Evolutionary conservation across 2,113 vertebrate species (phyloP).

Genomic region (Dasyornis broadbenti): DNA sequence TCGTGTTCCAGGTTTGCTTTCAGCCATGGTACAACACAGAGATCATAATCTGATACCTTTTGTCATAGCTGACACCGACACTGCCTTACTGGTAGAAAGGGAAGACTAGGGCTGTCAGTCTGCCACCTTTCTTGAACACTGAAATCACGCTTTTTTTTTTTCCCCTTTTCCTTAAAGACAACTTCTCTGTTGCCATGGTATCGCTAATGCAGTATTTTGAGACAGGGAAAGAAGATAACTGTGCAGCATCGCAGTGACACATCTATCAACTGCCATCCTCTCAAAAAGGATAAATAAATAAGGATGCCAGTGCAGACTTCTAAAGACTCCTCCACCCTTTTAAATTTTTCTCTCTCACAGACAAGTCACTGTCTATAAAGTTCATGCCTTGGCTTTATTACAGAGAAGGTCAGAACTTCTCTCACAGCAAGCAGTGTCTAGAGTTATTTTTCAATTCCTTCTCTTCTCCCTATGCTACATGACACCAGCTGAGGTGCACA

Average conservation of each 20-base stretch:
- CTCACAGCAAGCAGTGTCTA: background rate
- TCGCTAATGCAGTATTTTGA: slow-evolving; percentile 49
- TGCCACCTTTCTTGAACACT: slow-evolving; percentile 31
- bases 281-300: slow-evolving; percentile 29
- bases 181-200: slow-evolving; percentile 56
- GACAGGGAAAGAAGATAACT: slow-evolving; percentile 25
- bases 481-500: background rate
- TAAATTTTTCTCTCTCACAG: background rate
- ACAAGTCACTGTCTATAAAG: background rate
- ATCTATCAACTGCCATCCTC: slow-evolving; percentile 38
- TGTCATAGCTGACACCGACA: slow-evolving; percentile 35
- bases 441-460: background rate
- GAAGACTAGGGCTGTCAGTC: slow-evolving; percentile 30
- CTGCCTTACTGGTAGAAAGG: background rate
- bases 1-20: background rate
- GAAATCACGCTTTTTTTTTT: background rate
- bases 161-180: background rate
- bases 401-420: background rate
- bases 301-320: background rate
- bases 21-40: background rate
- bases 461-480: background rate
- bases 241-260: slow-evolving; percentile 19
- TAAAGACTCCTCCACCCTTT: background rate
- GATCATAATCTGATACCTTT: slow-evolving; percentile 5
- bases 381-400: background rate